A percentile compares a stretch with the other conserved stretches of the same genome.
phyloP scores from a whole-genome alignment of 2,888 invertebrate genomes.

The Pycnomerus fuliginosus region DNA sequence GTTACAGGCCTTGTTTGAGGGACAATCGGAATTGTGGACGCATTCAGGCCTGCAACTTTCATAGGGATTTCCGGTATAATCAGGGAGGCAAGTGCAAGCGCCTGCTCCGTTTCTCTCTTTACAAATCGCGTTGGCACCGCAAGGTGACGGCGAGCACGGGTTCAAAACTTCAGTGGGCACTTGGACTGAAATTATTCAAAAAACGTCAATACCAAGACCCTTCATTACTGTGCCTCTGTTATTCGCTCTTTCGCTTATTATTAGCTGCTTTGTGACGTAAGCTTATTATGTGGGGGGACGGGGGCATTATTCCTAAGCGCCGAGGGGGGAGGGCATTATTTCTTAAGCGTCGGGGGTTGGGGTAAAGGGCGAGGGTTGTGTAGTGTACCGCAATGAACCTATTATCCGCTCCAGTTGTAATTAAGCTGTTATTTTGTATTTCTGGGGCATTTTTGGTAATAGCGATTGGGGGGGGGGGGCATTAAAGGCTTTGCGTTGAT shows the following conservation, averaged over 20 bases:
- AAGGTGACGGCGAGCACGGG: conserved; percentile 62
- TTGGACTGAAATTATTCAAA: conserved; percentile 14
- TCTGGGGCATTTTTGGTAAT: conserved; percentile 18
- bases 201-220: neutral
- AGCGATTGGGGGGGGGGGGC: conserved; percentile 24
- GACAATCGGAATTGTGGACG: conserved; percentile 64
- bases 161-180: conserved; percentile 12
- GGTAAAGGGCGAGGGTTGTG: too few species aligned
- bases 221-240: neutral
- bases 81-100: conserved; percentile 60
- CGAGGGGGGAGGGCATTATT: conserved; percentile 11
- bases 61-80: conserved; percentile 66
- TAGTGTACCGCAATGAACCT: too few species aligned
- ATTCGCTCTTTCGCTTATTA: conserved; percentile 19
- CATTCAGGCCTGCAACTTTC: conserved; percentile 67
- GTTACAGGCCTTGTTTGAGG: conserved; percentile 65
- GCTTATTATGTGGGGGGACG: conserved; percentile 12
- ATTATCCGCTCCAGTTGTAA: too few species aligned
- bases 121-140: conserved; percentile 65
- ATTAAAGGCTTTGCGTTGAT: conserved; percentile 35
- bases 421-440: too few species aligned
- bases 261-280: conserved; percentile 28
- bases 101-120: conserved; percentile 55
- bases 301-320: conserved; percentile 21
- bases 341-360: neutral